Conservation (phyloP, 2,113 vertebrate genomes). For the Argyrosomus japonicus region DNA sequence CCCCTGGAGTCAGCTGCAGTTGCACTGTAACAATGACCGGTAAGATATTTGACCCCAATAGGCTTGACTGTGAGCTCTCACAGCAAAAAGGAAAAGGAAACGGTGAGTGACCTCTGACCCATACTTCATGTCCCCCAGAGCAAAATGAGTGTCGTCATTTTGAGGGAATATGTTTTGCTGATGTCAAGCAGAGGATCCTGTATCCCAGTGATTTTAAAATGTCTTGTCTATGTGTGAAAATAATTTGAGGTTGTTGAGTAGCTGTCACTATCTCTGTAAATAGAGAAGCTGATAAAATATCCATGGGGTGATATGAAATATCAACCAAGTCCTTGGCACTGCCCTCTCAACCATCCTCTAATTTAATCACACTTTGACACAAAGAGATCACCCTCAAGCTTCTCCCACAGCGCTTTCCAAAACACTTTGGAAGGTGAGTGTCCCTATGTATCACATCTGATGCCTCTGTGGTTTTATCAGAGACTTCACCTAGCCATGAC, state of each 20-base stretch:
- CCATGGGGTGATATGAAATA: constrained; percentile 29
- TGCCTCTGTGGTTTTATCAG: constrained; percentile 9
- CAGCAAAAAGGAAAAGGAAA: neutral
- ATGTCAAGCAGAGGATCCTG: neutral
- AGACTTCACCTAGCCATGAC: constrained; percentile 28
- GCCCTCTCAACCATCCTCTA: constrained; percentile 16
- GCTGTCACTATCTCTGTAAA: constrained; percentile 30
- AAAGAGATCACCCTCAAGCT: constrained; percentile 16
- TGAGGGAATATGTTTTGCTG: constrained; percentile 11
- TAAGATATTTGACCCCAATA: constrained; percentile 14
- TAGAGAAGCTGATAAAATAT: constrained; percentile 36
- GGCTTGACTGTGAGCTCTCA: neutral
- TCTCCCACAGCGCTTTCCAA: constrained; percentile 3
- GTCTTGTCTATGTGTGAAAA: neutral
- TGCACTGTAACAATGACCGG: constrained; percentile 45
- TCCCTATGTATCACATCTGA: constrained; percentile 19
- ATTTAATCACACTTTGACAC: constrained; percentile 35
- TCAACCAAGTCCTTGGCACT: constrained; percentile 21
- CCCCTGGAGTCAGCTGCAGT: constrained; percentile 47
- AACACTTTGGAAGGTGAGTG: constrained; percentile 36
- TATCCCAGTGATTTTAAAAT: neutral
- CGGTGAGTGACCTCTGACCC: constrained; percentile 16
- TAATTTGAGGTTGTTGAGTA: neutral
- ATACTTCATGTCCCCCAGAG: neutral
- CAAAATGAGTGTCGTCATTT: neutral